Base-by-base conservation (phyloP, 2,797 vertebrate species). In the Strix occidentalis region DNA sequence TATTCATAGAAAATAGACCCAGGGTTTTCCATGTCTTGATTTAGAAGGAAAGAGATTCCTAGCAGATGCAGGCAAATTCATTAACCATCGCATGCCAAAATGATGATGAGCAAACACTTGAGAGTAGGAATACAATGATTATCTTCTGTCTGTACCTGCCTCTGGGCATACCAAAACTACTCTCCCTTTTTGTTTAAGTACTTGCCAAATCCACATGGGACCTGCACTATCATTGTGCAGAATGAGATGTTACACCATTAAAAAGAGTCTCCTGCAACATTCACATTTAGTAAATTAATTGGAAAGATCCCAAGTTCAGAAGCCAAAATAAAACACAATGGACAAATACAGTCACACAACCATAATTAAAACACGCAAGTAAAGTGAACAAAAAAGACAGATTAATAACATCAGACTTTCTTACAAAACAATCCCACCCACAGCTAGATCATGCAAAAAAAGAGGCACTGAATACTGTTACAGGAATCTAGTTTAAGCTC, bases 371-470 rank as follows among this genome's bases (percentile, higher is more conserved):
- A 93, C 89, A 61, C 20, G 35, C 41, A 93, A 94, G 72, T 68
- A 60, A 90, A 80, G 23, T 61, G 68, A 93, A 90, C 14, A 82
- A 91, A 79, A 80, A 43, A 58, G 10, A 24, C 26, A 51, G 35
- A 87, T 91, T 85, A 87, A 75, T 26, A 90, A 53, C 46, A 91
- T 71, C 78, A 69, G 80, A 46, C 16, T 71, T 89, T 70, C 33
- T 89, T 82, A 86, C 35, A 91, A 83, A 90, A 93, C 57, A 91
- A 91, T 82, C 48, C 81, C 86, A 94, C 69, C 28, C 90, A 87
- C 75, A 89, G 66, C 15, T 60, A 87, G 19, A 69, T 75, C 11
- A 51, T 53, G 53, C 11, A 85, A 56, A 85, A 76, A 58, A 53
- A 60, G 13, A 60, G 14, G 17, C 37, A 58, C 29, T 64, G 41